Evolutionary conservation across 2,888 invertebrate species (phyloP).

Genomic region (Scelioninae gen. 1): DNA sequence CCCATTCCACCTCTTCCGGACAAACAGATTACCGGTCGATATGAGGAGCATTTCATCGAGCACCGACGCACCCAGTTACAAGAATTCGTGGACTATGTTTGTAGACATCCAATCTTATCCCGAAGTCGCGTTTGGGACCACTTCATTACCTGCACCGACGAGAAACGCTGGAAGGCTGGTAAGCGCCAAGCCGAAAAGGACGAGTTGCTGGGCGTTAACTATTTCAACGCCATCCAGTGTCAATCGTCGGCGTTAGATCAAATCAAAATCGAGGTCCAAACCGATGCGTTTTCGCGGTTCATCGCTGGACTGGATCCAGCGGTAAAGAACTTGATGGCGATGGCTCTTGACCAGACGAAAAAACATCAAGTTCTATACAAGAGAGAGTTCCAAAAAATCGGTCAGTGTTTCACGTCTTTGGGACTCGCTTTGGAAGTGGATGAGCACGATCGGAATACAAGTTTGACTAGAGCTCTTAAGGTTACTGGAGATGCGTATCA

Average conservation of each 20-base stretch:
- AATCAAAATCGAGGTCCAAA: constrained; percentile 90
- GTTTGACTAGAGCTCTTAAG: constrained; percentile 91
- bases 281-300: constrained; percentile 90
- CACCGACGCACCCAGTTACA: constrained; percentile 97
- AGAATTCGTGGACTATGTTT: constrained; percentile 98
- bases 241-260: constrained; percentile 91
- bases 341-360: constrained; percentile 93
- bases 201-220: constrained; percentile 94
- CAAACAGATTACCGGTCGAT: constrained; percentile 98
- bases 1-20: constrained; percentile 99
- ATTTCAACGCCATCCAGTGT: constrained; percentile 94
- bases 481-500: constrained; percentile 95
- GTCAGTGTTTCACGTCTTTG: constrained; percentile 93
- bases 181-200: constrained; percentile 98
- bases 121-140: constrained; percentile 97
- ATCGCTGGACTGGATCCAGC: constrained; percentile 94
- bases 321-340: constrained; percentile 92
- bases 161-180: constrained; percentile 98
- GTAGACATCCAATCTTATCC: constrained; percentile 97
- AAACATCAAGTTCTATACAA: constrained; percentile 93
- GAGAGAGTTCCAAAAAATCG: constrained; percentile 95
- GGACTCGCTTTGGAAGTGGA: constrained; percentile 94
- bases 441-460: constrained; percentile 86
- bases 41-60: constrained; percentile 98
- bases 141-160: constrained; percentile 98